Base-by-base conservation (phyloP, 2,797 vertebrate genomes). In the Crossoptilon crossoptilon region DNA sequence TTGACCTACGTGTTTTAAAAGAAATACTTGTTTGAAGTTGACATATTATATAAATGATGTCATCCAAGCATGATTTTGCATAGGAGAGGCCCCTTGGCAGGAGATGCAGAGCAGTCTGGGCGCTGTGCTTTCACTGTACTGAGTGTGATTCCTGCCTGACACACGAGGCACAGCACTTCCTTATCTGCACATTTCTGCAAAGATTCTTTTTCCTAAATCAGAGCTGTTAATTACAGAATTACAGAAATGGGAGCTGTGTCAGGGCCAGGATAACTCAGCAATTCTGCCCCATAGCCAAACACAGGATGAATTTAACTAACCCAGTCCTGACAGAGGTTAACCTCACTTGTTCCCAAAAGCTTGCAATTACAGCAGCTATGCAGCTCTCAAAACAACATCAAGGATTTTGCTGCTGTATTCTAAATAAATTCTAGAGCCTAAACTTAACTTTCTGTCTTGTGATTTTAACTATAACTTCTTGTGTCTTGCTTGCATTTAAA, bases 121-220 rank as follows among this genome's bases (percentile, higher is more conserved):
- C 21, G 71, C 44, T 21, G 6, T 15, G 31, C 8, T 15, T 35
- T 43, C 5, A 2, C 16, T 11, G 10, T 6, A 29, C 31, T 37
- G 56, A 10, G 46, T 0, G 1, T 3, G 27, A 82, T 14, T 67
- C 64, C 87, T 48, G 74, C 37, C n/a, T 2, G 16, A 46, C 43
- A 4, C 31, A 11, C 1, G 6, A 58, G 46, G 51, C 46, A 55
- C 46, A 55, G 67, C 26, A 59, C 21, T 69, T 41, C 3, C 0
- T 27, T 29, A 53, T 0, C 35, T 6, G 7, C 1, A 0, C 4
- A 22, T 43, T 75, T 75, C n/a, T 24, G 43, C 15, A 60, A 41
- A 53, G 10, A n/a, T 15, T 49, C 18, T 49, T 76, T 64, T 70
- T 48, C 41, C 51, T 48, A 43, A 71, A 33, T 26, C 44, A 41